Conservation (phyloP, 2,888 invertebrate genomes). For the Pandemis cinnamomeana region DNA sequence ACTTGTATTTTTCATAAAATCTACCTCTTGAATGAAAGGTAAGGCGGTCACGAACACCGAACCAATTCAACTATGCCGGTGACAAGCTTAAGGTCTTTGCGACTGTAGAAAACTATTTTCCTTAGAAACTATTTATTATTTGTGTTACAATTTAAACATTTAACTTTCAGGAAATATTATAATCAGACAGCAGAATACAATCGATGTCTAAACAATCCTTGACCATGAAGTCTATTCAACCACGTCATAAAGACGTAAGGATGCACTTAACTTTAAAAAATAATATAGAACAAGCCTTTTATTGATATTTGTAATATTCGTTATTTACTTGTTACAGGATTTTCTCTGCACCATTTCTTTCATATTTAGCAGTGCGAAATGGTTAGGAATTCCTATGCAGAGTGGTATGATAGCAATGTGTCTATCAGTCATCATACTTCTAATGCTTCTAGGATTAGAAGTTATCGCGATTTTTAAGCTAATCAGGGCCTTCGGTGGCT, state of each 20-base stretch:
- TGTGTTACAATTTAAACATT: neutral
- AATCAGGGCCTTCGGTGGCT: conserved; percentile 52
- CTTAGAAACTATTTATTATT: too few relatives aligned
- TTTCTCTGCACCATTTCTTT: conserved; percentile 56
- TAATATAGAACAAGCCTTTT: neutral
- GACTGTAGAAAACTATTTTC: too few relatives aligned
- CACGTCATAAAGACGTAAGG: neutral
- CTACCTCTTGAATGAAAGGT: neutral
- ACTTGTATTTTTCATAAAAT: neutral
- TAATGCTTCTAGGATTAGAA: conserved; percentile 55
- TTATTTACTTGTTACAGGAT: conserved; percentile 53
- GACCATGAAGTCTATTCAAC: neutral
- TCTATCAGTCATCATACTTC: conserved; percentile 53
- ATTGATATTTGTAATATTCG: neutral
- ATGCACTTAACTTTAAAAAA: neutral
- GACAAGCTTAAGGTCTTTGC: neutral
- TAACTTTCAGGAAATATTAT: neutral
- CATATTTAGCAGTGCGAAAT: conserved; percentile 58
- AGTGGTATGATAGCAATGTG: conserved; percentile 50
- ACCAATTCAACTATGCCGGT: too few relatives aligned
- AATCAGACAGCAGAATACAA: neutral
- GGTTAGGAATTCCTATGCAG: conserved; percentile 62
- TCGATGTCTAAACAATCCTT: neutral
- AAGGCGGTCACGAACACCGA: too few relatives aligned
- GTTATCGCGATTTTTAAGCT: conserved; percentile 61